Evolutionary conservation across 1,140 invertebrate genomes (phyloP).

Genomic region (Drosophila simulans): DNA sequence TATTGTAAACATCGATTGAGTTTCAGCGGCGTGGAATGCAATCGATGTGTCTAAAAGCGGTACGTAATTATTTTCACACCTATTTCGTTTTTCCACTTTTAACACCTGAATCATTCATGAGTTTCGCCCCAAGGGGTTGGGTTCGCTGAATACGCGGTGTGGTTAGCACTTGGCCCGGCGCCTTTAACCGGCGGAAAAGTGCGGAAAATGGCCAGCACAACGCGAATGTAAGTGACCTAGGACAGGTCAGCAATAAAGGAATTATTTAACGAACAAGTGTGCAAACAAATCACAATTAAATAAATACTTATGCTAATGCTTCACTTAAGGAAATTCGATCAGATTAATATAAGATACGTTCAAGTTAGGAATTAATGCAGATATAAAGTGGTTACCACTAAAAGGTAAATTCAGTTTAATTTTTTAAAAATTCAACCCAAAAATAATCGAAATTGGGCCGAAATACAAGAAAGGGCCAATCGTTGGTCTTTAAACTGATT

Average conservation of each 20-base stretch:
- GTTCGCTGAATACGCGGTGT: neutral
- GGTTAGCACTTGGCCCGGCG: slow-evolving; percentile 3
- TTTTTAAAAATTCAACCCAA: no score
- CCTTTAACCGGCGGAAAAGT: neutral
- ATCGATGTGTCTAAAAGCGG: slow-evolving; percentile 16
- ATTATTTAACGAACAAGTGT: neutral
- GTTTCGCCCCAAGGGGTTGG: neutral
- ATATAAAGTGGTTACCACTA: no score
- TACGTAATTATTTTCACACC: slow-evolving; percentile 45
- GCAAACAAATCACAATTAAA: slow-evolving; percentile 1
- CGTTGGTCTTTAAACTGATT: no score
- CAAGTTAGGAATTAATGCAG: no score
- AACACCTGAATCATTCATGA: slow-evolving; percentile 54
- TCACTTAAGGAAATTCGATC: neutral
- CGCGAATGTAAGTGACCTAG: slow-evolving; percentile 32
- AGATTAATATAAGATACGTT: no score
- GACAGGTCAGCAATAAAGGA: slow-evolving; percentile 17
- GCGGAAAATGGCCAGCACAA: slow-evolving; percentile 11
- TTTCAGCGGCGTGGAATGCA: slow-evolving; percentile 42
- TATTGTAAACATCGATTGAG: slow-evolving; percentile 57
- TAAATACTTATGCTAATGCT: neutral
- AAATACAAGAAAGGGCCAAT: no score
- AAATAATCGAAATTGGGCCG: no score
- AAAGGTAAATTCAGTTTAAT: no score
- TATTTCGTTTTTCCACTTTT: slow-evolving; percentile 30